These are phyloP conservation scores for Yoshiicerus persimilis DNA, from an alignment of 1,140 invertebrate genomes.

Conservation along the genomic window DNA sequence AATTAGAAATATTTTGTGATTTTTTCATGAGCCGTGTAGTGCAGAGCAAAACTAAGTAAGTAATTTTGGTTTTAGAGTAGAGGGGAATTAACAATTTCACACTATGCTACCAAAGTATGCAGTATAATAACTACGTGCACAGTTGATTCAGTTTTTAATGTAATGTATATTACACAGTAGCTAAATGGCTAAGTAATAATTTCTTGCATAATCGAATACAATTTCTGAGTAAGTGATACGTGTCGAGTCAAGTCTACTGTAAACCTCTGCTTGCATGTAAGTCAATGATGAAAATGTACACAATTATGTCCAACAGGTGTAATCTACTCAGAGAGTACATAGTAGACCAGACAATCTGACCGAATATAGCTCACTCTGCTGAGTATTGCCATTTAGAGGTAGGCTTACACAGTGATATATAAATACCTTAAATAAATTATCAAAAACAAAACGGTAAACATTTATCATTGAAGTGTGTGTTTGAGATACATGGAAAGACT, in stretches of 20 bases:
- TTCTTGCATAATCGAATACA: neutral
- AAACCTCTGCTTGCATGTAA: neutral
- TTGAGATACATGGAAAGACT: neutral
- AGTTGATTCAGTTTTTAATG: neutral
- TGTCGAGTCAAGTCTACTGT: neutral
- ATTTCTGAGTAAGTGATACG: neutral
- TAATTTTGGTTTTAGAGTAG: neutral
- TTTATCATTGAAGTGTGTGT: neutral
- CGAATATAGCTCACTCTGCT: neutral
- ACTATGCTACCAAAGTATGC: neutral
- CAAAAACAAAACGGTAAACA: neutral
- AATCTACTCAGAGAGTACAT: neutral
- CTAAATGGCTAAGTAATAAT: neutral
- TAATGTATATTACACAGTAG: neutral
- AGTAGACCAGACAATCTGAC: neutral
- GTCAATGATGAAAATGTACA: neutral
- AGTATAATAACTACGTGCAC: neutral
- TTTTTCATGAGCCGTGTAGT: neutral
- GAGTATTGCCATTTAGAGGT: too few relatives aligned
- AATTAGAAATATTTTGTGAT: neutral
- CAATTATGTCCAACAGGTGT: neutral
- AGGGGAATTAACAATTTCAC: neutral
- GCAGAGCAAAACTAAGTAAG: neutral
- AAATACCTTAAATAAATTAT: neutral
- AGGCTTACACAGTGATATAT: neutral